Base-by-base conservation (phyloP, 2,797 vertebrate genomes). In the Coregonus sp. region DNA sequence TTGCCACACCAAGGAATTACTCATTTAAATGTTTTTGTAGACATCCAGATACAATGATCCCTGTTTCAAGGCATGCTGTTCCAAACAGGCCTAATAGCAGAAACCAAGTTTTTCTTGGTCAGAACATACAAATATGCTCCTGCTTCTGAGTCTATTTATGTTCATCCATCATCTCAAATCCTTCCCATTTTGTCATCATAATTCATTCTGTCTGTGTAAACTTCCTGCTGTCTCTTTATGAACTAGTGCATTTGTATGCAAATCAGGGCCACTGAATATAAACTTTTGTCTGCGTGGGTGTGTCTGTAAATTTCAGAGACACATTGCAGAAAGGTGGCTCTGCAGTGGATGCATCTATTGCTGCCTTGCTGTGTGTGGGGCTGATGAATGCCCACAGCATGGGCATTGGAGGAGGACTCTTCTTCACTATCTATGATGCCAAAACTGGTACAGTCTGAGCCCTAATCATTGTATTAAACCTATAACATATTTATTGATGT, bases 351-450 rank as follows among this genome's bases (percentile, higher is more conserved):
- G 94, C 95, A 0, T 87, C 95, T 0, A 97, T 99, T 2, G 96
- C 98, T 4, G 90, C 94, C 25, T 89, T 99, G 70, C 91, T 99
- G 61, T 99, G 98, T 3, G 74, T 92, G 37, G 97, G 97, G 31
- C 89, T 99, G 70, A 89, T 98, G 93, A 99, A 98, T 0, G 88
- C 95, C 72, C 97, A 99, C 91, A 99, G 97, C 82, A 95, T 93
- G 94, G 98, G 98, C 65, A 98, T 99, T 0, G 98, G 98, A 73
- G 98, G 98, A 2, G 98, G 98, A 1, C 84, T 96, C 69, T 96
- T 96, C 89, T 35, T 99, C 40, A 97, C 92, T 72, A 97, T 99
- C 89, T 97, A 96, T 77, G 79, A 94, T 5, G 88, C 93, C 75
- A 88, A 54, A 73, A 96, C 94, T 1, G 95, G 98, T 99, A 95